Conservation (phyloP, 2,888 invertebrate species). For the Pseudoips prasinana region DNA sequence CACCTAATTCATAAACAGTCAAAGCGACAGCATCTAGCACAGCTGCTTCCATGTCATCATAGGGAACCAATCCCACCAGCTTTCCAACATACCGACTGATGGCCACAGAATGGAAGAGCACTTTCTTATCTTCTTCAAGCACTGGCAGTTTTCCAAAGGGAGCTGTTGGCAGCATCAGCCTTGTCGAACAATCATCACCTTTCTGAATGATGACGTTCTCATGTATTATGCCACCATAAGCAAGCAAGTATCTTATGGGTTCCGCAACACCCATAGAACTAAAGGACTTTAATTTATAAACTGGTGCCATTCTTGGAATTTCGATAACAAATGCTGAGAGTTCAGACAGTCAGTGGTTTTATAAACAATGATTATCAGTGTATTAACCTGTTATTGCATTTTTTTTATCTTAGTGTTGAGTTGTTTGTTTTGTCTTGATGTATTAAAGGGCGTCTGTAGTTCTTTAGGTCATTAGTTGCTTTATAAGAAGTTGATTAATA, state of each 20-base stretch:
- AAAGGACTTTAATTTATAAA: slow-evolving; percentile 44
- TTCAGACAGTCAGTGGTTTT: slow-evolving; percentile 4
- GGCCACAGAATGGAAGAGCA: slow-evolving; percentile 60
- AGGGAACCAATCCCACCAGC: slow-evolving; percentile 52
- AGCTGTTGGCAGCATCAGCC: slow-evolving; percentile 9
- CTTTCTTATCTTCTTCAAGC: slow-evolving; percentile 64
- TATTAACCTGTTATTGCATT: not conserved
- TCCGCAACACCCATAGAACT: slow-evolving; percentile 44
- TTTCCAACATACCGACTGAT: slow-evolving; percentile 66
- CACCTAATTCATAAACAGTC: slow-evolving; percentile 31
- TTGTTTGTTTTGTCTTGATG: no score
- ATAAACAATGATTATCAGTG: no score
- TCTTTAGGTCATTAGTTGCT: no score
- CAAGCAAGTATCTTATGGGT: slow-evolving; percentile 43
- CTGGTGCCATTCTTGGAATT: slow-evolving; percentile 32
- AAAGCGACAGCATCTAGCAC: slow-evolving; percentile 57
- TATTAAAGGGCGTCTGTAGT: no score
- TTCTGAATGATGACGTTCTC: slow-evolving; percentile 31
- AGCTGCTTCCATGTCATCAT: slow-evolving; percentile 51
- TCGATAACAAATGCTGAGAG: slow-evolving; percentile 8
- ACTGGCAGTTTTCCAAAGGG: slow-evolving; percentile 65
- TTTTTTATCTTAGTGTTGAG: no score
- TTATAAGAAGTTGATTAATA: no score
- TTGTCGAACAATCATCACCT: slow-evolving; percentile 6
- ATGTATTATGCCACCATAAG: slow-evolving; percentile 43